Evolutionary conservation across 1,140 invertebrate species (phyloP).

Genomic region (Probaryconus sp.): DNA sequence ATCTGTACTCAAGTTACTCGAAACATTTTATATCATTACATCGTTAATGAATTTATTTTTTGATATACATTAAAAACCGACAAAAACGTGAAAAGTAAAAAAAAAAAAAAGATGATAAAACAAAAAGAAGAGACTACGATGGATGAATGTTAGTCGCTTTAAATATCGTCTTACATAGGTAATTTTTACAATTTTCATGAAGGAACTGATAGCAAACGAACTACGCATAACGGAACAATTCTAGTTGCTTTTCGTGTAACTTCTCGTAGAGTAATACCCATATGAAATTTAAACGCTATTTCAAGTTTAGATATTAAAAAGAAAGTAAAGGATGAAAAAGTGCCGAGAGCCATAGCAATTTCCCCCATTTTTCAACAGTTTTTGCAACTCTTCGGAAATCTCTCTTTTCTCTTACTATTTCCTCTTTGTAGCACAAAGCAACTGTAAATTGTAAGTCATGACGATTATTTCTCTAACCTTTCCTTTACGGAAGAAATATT

Average conservation of each 20-base stretch:
- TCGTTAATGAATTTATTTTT: conserved; percentile 4
- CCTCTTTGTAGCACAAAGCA: conserved; percentile 54
- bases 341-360: conserved; percentile 53
- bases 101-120: conserved; percentile 8
- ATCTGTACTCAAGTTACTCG: no score
- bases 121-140: conserved; percentile 31
- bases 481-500: conserved; percentile 25
- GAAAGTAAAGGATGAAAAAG: conserved; percentile 43
- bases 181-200: conserved; percentile 69
- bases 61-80: conserved; percentile 4
- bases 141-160: conserved; percentile 37
- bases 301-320: conserved; percentile 53
- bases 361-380: conserved; percentile 48
- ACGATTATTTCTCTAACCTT: conserved; percentile 48
- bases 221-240: conserved; percentile 55
- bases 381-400: conserved; percentile 39
- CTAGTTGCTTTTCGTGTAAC: conserved; percentile 68
- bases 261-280: conserved; percentile 53
- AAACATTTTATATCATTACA: conserved; percentile 13
- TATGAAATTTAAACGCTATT: conserved; percentile 48
- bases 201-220: conserved; percentile 25
- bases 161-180: conserved; percentile 53
- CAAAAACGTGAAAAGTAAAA: neutral
- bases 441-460: conserved; percentile 48
- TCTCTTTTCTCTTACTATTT: conserved; percentile 29